These are phyloP conservation scores for Dipodomys spectabilis DNA, from an alignment of 2,113 vertebrate species.

Conservation along the genomic window DNA sequence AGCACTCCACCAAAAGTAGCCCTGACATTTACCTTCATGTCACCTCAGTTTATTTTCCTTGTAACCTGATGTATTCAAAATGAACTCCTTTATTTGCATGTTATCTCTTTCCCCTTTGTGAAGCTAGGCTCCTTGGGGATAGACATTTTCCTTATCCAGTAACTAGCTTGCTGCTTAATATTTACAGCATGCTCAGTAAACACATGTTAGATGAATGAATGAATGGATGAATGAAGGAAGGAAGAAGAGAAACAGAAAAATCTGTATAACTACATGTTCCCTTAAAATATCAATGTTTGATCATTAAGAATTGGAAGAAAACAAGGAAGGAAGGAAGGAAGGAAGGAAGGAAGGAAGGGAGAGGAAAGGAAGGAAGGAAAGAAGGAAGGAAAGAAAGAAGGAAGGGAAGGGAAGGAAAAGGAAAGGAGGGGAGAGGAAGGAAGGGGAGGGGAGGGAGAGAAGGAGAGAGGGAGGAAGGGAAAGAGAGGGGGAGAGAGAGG, in stretches of 20 bases:
- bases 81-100: background rate
- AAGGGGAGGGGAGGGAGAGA: too few relatives aligned
- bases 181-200: background rate
- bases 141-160: background rate
- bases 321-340: too few relatives aligned
- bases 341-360: too few relatives aligned
- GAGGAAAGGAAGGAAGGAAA: background rate
- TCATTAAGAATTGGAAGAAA: background rate
- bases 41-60: background rate
- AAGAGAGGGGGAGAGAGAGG: too few relatives aligned
- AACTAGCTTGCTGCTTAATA: background rate
- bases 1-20: background rate
- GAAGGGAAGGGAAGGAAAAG: too few relatives aligned
- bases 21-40: background rate
- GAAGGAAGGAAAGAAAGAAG: rapidly evolving
- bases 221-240: background rate
- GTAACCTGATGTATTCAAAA: background rate
- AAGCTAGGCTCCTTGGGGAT: background rate
- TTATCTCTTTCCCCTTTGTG: background rate
- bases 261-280: background rate
- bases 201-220: background rate
- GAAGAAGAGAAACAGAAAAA: background rate
- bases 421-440: too few relatives aligned
- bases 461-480: too few relatives aligned
- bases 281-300: too few relatives aligned